These are phyloP conservation scores for Hetaerina titia DNA, from an alignment of 2,888 invertebrate genomes.

Conservation along the genomic window DNA sequence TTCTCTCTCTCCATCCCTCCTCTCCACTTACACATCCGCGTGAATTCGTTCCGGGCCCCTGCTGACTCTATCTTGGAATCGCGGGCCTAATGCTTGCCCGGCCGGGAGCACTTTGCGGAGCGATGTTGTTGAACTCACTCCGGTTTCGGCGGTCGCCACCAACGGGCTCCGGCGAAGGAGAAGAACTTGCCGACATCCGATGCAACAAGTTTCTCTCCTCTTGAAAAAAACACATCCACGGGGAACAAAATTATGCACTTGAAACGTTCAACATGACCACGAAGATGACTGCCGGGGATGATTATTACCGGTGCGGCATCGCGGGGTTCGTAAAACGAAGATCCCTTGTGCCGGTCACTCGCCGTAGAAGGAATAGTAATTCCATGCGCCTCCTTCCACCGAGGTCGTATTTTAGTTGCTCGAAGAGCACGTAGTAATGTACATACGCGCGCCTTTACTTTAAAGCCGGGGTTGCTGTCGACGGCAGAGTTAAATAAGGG, in stretches of 20 bases:
- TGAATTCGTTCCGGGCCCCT: background rate
- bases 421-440: background rate
- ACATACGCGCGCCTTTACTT: background rate
- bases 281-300: background rate
- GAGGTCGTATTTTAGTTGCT: background rate
- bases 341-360: background rate
- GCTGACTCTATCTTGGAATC: background rate
- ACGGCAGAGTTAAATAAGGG: background rate
- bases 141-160: too few species aligned
- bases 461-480: background rate
- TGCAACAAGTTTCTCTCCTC: background rate
- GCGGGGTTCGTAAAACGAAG: background rate
- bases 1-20: background rate
- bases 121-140: background rate
- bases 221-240: background rate
- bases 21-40: background rate
- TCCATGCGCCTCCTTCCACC: background rate
- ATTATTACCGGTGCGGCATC: background rate
- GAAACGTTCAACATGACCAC: background rate
- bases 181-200: background rate
- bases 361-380: background rate
- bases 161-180: too few species aligned
- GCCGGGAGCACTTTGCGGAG: background rate
- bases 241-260: background rate
- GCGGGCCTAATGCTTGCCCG: background rate